Base-by-base conservation (phyloP, 1,140 invertebrate genomes). In the Adoxophyes honmai region DNA sequence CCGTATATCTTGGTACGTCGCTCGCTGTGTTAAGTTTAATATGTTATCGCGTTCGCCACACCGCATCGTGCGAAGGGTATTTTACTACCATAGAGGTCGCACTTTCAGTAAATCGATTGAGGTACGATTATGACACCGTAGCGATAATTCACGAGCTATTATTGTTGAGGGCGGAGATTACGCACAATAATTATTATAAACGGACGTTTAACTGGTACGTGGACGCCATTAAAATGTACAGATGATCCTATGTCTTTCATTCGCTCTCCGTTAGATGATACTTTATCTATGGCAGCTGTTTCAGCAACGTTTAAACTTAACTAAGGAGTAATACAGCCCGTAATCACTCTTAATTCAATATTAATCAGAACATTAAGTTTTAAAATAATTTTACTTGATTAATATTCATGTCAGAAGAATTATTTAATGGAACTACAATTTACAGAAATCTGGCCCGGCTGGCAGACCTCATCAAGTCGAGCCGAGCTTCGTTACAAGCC, bases 141-240 rank as follows among this genome's bases (percentile, higher is more conserved):
- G 63, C 58, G 68, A 81, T 83, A 78, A 81, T 81, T 83, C 69
- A 70, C 66, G n/a, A 54, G 56, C 73, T 70, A 81, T 81, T 81
- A 81, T 73, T 69, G 59, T 28, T 28, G 6, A 28, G 21, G 2
- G 21, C 21, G 6, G 21, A 6, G 6, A 28, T 28, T 28, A 28
- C 6, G 21, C 21, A 3, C 6, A 6, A 6, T 28, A 28, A 28
- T 28, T 6, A 2, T 3, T 28, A 3, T 28, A 6, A 28, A 28
- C 6, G 21, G 21, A 28, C 21, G 21, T 28, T 28, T 28, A 28
- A 28, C 21, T 28, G 21, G 2, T 28, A 28, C 6, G 21, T 28
- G 21, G 21, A 28, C 21, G 21, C 21, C 21, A 6, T 28, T 28
- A 28, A 28, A 28, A 28, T 28, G 6, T 6, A 3, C 6, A 3